A percentile compares a stretch with the other conserved stretches of the same genome.
Conservation (phyloP, 2,797 vertebrate species). For the Siniperca obscura region DNA sequence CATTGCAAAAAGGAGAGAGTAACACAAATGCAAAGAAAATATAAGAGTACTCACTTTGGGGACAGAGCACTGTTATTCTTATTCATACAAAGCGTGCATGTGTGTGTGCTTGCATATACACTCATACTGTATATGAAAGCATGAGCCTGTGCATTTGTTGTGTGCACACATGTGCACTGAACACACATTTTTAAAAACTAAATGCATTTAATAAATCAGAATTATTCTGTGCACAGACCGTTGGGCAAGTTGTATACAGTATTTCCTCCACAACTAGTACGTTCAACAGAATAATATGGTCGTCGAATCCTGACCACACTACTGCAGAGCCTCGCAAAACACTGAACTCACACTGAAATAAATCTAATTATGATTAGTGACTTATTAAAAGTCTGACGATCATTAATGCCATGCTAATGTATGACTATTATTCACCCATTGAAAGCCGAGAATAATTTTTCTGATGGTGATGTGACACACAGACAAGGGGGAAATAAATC, state of each 20-base stretch:
- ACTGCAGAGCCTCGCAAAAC: conserved; percentile 42
- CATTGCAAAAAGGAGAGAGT: conserved; percentile 46
- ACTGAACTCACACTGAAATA: conserved; percentile 63
- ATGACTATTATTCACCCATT: conserved; percentile 83
- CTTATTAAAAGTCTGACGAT: conserved; percentile 77
- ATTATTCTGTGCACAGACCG: conserved; percentile 21
- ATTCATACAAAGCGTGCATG: conserved; percentile 20
- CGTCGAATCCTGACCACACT: conserved; percentile 33
- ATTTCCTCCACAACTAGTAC: conserved; percentile 35
- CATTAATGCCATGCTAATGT: conserved; percentile 84
- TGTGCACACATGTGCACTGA: not conserved
- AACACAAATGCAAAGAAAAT: conserved; percentile 52
- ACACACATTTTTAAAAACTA: not conserved
- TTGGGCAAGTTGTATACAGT: conserved; percentile 3
- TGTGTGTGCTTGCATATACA: not conserved
- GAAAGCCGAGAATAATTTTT: conserved; percentile 85
- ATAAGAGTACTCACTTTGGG: conserved; percentile 14
- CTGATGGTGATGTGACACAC: conserved; percentile 84
- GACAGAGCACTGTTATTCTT: conserved; percentile 29
- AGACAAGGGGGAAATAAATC: conserved; percentile 88
- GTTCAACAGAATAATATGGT: conserved; percentile 41
- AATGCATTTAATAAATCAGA: conserved; percentile 11
- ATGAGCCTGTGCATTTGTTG: not conserved
- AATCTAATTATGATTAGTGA: conserved; percentile 78
- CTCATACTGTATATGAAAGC: not conserved